Percentiles rank a stretch among this genome's conserved stretches.
These are phyloP conservation scores for Apis laboriosa DNA, from an alignment of 1,140 invertebrate genomes.

Conservation along the genomic window DNA sequence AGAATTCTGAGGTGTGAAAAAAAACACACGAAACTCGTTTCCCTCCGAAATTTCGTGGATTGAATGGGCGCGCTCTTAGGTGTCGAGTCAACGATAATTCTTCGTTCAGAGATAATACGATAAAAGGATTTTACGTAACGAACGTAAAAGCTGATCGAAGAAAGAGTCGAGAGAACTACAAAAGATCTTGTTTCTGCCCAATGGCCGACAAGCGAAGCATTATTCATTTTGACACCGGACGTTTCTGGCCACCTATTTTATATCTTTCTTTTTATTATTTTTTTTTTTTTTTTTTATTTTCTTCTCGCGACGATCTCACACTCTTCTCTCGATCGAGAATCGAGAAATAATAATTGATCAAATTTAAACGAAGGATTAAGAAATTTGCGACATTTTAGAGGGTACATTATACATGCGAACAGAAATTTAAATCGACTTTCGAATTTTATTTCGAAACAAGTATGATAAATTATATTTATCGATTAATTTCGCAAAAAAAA, in stretches of 20 bases:
- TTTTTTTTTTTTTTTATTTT: too few relatives aligned
- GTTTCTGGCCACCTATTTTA: neutral
- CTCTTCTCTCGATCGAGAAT: too few relatives aligned
- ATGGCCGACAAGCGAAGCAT: neutral
- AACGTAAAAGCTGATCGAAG: neutral
- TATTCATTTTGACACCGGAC: neutral
- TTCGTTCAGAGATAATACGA: neutral
- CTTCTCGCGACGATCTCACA: too few relatives aligned
- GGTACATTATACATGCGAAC: too few relatives aligned
- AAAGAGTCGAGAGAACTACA: neutral
- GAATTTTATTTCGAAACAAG: too few relatives aligned
- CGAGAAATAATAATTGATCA: too few relatives aligned
- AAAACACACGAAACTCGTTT: neutral
- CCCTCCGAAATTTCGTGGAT: slow-evolving; percentile 30
- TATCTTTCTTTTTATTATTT: too few relatives aligned
- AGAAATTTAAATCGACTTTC: too few relatives aligned
- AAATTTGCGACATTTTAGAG: too few relatives aligned
- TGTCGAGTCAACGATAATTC: slow-evolving; percentile 36
- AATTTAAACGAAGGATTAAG: too few relatives aligned
- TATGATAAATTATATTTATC: too few relatives aligned
- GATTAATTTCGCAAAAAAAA: too few relatives aligned
- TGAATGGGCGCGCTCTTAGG: neutral
- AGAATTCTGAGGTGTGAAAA: slow-evolving; percentile 10
- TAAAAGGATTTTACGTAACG: slow-evolving; percentile 11
- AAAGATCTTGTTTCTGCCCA: neutral